Evolutionary conservation across 2,113 vertebrate genomes (phyloP), one percentile per base, ranked within the genome.

Genomic region (Periophthalmodon schlosseri): DNA sequence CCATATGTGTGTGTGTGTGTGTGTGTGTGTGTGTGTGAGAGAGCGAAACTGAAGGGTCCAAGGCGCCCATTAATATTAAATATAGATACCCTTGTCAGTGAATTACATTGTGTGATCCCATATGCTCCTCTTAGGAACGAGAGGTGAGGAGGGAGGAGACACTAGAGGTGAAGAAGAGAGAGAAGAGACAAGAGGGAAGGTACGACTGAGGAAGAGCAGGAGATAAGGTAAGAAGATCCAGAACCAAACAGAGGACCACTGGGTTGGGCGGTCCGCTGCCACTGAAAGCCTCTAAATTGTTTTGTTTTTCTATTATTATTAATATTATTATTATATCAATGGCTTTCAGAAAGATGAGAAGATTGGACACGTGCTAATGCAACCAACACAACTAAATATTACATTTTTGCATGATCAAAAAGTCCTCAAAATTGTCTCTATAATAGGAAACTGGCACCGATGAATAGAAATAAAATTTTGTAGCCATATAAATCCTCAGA

Each of bases 61-160:
- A 83, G 77, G 94, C 75, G 83, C 83, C 95, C 95, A 96, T 97
- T 97, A 97, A 97, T 97, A 98, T 96, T 98, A 96, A 97, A 96
- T 97, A 98, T 96, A 97, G 96, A 98, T 97, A 95, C 94, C 95
- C 94, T 96, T 99, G 97, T 97, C 96, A 95, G 94, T 93, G 93
- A 96, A 97, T 96, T 96, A 95, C 95, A 96, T 95, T 92, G 87
- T 66, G 91, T 92, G 92, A 96, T 96, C 95, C 81, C 49, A 93
- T 95, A 95, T 95, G 93, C 92, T 94, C 91, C 93, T 85, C 87
- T 83, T 74, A 88, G 77, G 88, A 83, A 91, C 87, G 81, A 88
- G 85, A 92, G 91, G 89, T 89, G 86, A 87, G 78, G 76, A 77
- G 71, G 60, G 82, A 85, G 83, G 80, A 80, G 79, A 82, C 77